phyloP scores from a whole-genome alignment of 2,888 invertebrate species.

The Apomyelois bistriatella region DNA sequence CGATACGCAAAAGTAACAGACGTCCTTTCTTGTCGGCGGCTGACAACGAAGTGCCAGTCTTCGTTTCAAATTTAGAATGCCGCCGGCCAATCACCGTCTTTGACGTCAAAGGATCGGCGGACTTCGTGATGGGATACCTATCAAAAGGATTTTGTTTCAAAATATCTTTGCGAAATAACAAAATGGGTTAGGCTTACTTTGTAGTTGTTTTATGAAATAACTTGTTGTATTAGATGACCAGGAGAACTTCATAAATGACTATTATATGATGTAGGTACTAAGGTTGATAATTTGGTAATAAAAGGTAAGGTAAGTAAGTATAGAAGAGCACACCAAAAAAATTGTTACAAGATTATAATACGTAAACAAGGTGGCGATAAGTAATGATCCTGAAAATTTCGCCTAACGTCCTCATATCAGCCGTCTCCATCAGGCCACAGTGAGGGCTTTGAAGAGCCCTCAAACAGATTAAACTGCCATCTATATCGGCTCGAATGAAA shows the following conservation, averaged over 20 bases:
- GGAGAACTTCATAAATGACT: no score
- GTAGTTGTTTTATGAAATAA: no score
- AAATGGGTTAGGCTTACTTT: background rate
- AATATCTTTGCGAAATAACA: background rate
- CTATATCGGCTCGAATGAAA: background rate
- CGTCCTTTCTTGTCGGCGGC: constrained; percentile 13
- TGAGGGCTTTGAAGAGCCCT: background rate
- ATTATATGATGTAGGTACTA: no score
- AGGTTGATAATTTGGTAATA: no score
- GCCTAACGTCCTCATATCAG: background rate
- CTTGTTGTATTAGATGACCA: no score
- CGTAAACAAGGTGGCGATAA: no score
- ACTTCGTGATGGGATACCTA: background rate
- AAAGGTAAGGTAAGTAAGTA: no score
- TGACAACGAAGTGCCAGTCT: constrained; percentile 12
- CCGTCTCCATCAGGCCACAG: background rate
- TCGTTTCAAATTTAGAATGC: constrained; percentile 15
- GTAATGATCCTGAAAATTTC: no score
- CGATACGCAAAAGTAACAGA: constrained; percentile 9
- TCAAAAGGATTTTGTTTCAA: constrained; percentile 1
- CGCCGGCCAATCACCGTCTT: constrained; percentile 8
- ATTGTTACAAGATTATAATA: no score
- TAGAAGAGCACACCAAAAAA: no score
- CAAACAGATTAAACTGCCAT: background rate
- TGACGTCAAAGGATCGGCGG: constrained; percentile 10